Evolutionary conservation across 2,113 vertebrate species (phyloP), one percentile per base, ranked within the genome.

Genomic region (Dinomys branickii): DNA sequence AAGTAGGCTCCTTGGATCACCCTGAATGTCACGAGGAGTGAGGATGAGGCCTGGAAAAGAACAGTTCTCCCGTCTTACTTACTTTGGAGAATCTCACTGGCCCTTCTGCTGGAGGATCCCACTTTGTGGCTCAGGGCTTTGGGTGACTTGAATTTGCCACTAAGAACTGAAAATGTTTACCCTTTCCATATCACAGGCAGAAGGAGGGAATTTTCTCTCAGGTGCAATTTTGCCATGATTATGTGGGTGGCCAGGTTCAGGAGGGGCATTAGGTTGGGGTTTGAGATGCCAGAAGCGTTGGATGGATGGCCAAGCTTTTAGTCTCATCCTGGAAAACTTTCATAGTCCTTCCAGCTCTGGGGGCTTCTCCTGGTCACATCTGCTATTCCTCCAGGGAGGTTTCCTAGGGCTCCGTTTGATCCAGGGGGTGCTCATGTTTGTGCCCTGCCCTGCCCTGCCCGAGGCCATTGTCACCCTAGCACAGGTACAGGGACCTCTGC

Each of bases 151-250:
- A 5, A 59, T 65, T 92, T 33, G 38, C 28, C 11, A 11, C 33
- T 24, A 41, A 47, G 82, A 67, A 38, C 67, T 3, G 28, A 7
- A 61, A 30, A 56, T 3, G 1, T 7, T 17, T 14, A 20, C n/a
- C 61, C 67, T 59, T 67, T 22, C 9, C 14, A 4, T 73, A 41
- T 56, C 77, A 67, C 47, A 13, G 11, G 63, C 38, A 35, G 71
- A 38, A 83, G 3, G 13, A 12, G 5, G 1, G 2, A 1, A 3
- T 61, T 59, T 30, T 59, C 58, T 59, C 50, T 59, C 3, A 0
- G 0, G 4, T 0, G 13, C 3, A 5, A 33, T 28, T 58, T 33
- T 7, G 0, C 59, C 17, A 0, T 0, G 1, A 3, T 10, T 7
- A 2, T 14, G 33, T 0, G 1, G 26, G 35, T 17, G 38, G 7